Evolutionary conservation across 1,140 invertebrate genomes (phyloP), one percentile per base, ranked within the genome.

Genomic region (Ips typographus): DNA sequence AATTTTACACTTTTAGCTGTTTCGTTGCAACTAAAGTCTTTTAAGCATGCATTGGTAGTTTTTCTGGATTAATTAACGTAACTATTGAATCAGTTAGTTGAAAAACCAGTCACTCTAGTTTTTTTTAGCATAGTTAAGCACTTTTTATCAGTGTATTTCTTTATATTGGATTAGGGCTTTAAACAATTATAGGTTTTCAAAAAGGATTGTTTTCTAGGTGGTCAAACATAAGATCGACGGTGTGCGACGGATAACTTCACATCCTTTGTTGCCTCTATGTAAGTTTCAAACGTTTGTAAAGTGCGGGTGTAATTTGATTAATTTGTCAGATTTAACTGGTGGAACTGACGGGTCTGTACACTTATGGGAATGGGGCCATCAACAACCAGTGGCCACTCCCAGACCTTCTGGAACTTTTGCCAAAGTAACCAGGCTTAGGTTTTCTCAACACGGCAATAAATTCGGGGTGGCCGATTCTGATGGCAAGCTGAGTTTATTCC

Each of bases 341-440:
- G 93, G 94, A 61, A 93, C 97, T 79, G 98, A 99, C 85, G 98
- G 98, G 6, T 98, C 95, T 1, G 97, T 99, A 3, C 90, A 94
- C 71, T 85, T 99, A 68, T 98, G 96, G 95, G 96, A 99, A 84
- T 99, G 96, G 96, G 94, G 93, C 37, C 95, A 98, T 81, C 86
- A 89, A 43, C 91, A 94, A 68, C 90, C 93, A 7, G 90, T 99
- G 4, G 91, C 94, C 74, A 91, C 91, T 47, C 93, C 96, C 3
- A 86, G 96, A 62, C 89, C 94, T 39, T 87, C 96, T 1, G 95
- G 95, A 38, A 91, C 92, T 3, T 86, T 84, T 75, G 96, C 96
- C 47, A 99, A 98, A 86, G 96, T 99, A 6, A 98, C 96, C 0
- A 88, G 95, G 71, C 91, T 98, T 39, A 86, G 92, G 56, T 99